These are phyloP conservation scores for Eupithecia insigniata DNA, from an alignment of 2,888 invertebrate species.

Conservation along the genomic window DNA sequence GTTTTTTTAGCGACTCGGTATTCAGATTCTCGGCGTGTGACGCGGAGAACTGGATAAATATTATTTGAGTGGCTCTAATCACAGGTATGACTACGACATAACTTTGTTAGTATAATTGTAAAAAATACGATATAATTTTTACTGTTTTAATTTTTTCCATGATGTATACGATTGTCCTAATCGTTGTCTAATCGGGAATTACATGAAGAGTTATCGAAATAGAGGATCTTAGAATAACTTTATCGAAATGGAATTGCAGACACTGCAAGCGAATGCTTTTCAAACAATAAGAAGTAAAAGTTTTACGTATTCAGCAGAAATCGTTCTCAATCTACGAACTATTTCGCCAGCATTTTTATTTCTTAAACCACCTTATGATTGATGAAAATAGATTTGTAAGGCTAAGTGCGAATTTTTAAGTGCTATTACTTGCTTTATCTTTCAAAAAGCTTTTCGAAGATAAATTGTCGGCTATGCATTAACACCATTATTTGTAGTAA, in stretches of 20 bases:
- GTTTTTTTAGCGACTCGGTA: constrained; percentile 11
- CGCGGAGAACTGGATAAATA: constrained; percentile 9
- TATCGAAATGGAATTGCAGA: not conserved
- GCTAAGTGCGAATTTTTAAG: constrained; percentile 20
- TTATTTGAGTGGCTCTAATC: not conserved
- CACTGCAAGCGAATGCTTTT: not conserved
- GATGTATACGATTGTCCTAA: not conserved
- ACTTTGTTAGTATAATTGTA: not conserved
- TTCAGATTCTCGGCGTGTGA: constrained; percentile 21
- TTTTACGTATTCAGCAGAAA: not conserved
- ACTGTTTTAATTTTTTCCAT: not conserved
- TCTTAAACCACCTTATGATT: constrained; percentile 20
- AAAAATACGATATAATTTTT: not conserved
- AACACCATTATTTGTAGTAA: not conserved
- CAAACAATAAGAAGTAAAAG: not conserved
- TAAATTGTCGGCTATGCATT: constrained; percentile 5
- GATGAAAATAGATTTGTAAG: constrained; percentile 21
- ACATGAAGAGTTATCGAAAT: not conserved
- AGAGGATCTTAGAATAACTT: not conserved
- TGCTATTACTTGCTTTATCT: constrained; percentile 15
- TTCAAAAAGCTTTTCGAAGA: constrained; percentile 22
- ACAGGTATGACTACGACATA: not conserved
- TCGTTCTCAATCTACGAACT: not conserved
- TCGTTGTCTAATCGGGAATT: not conserved
- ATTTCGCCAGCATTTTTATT: not conserved